Percentiles rank a stretch among this genome's conserved stretches.
These are phyloP conservation scores for Artibeus lituratus DNA, from an alignment of 2,797 vertebrate genomes.

Conservation along the genomic window DNA sequence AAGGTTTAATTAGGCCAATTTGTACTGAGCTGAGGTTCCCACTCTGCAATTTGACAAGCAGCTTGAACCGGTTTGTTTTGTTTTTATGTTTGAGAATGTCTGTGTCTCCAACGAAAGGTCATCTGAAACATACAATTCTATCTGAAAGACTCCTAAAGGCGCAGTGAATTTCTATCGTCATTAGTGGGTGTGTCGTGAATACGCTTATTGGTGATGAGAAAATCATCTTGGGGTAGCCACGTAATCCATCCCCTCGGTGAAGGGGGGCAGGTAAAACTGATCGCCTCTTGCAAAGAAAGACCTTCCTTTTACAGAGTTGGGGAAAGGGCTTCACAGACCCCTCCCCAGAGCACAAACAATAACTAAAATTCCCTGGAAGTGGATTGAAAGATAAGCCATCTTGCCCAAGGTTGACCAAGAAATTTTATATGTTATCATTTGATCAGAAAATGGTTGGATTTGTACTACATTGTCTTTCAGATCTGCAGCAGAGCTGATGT, in stretches of 20 bases:
- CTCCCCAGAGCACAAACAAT: background rate
- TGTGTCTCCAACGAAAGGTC: conserved; percentile 56
- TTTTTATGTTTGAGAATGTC: conserved; percentile 56
- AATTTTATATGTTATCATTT: background rate
- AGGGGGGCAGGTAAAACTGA: no score
- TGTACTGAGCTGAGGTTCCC: conserved; percentile 51
- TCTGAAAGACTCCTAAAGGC: conserved; percentile 37
- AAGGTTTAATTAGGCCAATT: conserved; percentile 69
- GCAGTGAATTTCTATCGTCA: background rate
- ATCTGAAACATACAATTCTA: conserved; percentile 53
- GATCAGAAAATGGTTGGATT: background rate
- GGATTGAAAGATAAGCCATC: background rate
- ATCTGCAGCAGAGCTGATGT: background rate
- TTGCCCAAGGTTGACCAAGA: background rate
- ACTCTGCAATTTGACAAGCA: conserved; percentile 51
- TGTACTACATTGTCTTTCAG: background rate
- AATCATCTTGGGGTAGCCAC: background rate
- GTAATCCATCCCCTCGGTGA: background rate
- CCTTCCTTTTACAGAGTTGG: background rate
- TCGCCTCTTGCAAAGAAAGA: background rate
- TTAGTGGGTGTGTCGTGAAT: background rate
- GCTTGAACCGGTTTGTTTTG: conserved; percentile 30
- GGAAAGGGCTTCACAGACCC: background rate
- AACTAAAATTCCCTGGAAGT: background rate
- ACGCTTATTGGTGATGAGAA: background rate